phyloP scores from a whole-genome alignment of 2,797 vertebrate genomes.

The Thunnus albacares region DNA sequence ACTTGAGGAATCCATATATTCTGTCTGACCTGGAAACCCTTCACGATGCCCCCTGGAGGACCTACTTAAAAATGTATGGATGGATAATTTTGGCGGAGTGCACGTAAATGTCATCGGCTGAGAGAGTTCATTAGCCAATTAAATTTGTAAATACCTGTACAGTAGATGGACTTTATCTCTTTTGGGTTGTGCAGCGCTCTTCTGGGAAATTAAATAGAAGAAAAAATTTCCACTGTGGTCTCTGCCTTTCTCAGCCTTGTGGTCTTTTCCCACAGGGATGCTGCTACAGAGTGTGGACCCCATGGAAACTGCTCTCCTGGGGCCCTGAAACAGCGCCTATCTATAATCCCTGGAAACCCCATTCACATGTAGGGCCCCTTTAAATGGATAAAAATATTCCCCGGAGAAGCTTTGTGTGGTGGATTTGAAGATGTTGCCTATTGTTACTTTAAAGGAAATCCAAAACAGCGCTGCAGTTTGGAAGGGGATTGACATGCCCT shows the following conservation, averaged over 20 bases:
- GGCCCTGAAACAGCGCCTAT: slow-evolving; percentile 57
- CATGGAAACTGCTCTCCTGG: slow-evolving; percentile 64
- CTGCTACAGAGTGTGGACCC: slow-evolving; percentile 37
- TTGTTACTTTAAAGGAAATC: slow-evolving; percentile 37
- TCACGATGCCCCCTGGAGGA: slow-evolving; percentile 13
- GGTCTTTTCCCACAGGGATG: slow-evolving; percentile 46
- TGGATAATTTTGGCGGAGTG: slow-evolving; percentile 38
- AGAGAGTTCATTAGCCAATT: slow-evolving; percentile 65
- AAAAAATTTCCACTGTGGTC: slow-evolving; percentile 56
- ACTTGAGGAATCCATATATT: slow-evolving; percentile 12
- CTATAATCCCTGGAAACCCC: slow-evolving; percentile 55
- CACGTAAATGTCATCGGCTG: slow-evolving; percentile 49
- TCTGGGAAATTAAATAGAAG: slow-evolving; percentile 70
- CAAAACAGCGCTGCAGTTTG: slow-evolving; percentile 33
- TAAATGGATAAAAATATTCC: slow-evolving; percentile 50
- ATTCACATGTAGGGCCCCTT: slow-evolving; percentile 25
- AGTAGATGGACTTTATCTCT: slow-evolving; percentile 56
- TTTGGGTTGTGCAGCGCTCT: slow-evolving; percentile 40
- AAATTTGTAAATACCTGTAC: slow-evolving; percentile 55
- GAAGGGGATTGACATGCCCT: slow-evolving; percentile 1
- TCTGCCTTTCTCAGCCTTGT: slow-evolving; percentile 33
- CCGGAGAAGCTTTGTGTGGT: slow-evolving; percentile 43
- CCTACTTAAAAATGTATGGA: slow-evolving; percentile 29
- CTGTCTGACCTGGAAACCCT: slow-evolving; percentile 46
- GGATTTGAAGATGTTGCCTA: slow-evolving; percentile 35